Conservation (phyloP, 1,140 invertebrate genomes). For the Megalonaias nervosa region DNA sequence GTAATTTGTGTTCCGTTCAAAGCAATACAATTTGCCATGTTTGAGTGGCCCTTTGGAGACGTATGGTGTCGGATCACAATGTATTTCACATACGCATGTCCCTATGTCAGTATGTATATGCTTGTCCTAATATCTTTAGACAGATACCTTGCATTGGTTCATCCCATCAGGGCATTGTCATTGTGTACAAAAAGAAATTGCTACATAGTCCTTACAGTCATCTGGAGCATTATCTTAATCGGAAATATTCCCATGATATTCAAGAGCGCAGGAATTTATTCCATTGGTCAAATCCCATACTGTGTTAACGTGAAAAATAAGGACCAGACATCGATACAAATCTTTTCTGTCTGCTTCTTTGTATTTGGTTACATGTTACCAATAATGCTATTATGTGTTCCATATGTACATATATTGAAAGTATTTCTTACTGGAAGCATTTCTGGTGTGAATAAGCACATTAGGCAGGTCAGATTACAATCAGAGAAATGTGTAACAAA, state of each 20-base stretch:
- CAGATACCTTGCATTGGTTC: constrained; percentile 94
- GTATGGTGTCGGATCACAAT: constrained; percentile 92
- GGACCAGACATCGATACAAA: not conserved
- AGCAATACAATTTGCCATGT: constrained; percentile 64
- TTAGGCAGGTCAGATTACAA: constrained; percentile 77
- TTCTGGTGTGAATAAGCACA: constrained; percentile 80
- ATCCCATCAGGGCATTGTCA: constrained; percentile 92
- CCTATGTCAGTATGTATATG: constrained; percentile 94
- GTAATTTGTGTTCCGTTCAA: constrained; percentile 91
- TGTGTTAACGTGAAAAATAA: constrained; percentile 49
- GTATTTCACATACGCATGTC: constrained; percentile 82
- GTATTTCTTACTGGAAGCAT: constrained; percentile 75
- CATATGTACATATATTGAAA: constrained; percentile 94
- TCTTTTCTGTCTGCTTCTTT: constrained; percentile 71
- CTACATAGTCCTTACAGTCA: constrained; percentile 77
- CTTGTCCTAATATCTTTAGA: constrained; percentile 96
- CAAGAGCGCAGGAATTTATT: constrained; percentile 80
- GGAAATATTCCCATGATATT: constrained; percentile 82
- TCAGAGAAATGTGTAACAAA: constrained; percentile 93
- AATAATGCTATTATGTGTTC: constrained; percentile 82
- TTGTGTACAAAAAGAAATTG: constrained; percentile 90
- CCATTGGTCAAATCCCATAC: constrained; percentile 69
- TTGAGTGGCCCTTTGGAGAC: constrained; percentile 89
- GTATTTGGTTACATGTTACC: constrained; percentile 72
- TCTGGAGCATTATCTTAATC: constrained; percentile 85